Conservation (phyloP, 2,888 invertebrate species). For the Trachelus iudaicus region DNA sequence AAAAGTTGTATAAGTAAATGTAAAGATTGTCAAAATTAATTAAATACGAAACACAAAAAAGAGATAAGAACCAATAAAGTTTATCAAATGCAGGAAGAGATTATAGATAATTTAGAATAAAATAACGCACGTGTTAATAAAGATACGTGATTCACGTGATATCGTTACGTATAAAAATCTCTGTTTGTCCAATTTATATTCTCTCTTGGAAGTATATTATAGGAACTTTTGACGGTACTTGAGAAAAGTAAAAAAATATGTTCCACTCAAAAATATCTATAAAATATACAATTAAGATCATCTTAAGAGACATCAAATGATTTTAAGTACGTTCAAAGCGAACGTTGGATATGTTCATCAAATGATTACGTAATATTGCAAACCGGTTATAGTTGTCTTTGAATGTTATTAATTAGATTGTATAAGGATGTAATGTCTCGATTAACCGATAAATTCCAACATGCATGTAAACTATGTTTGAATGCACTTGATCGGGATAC, state of each 20-base stretch:
- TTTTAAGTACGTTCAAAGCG: not conserved
- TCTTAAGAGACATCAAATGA: not conserved
- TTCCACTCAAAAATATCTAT: not conserved
- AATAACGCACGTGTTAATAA: not conserved
- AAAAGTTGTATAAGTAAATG: not conserved
- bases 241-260: not conserved
- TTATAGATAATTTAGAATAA: not conserved
- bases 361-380: not conserved
- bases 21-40: not conserved
- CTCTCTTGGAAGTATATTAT: not conserved
- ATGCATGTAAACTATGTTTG: not conserved
- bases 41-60: not conserved
- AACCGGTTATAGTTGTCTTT: not conserved
- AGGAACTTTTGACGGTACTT: not conserved
- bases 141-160: not conserved
- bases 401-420: not conserved
- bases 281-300: not conserved
- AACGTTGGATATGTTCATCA: not conserved
- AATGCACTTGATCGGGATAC: not conserved
- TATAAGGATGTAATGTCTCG: not conserved
- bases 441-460: not conserved
- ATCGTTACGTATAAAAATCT: not conserved
- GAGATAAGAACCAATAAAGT: not conserved
- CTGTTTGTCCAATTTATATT: not conserved
- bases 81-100: not conserved